Conservation (phyloP, 2,888 invertebrate species). For the Zelleria hepariella region DNA sequence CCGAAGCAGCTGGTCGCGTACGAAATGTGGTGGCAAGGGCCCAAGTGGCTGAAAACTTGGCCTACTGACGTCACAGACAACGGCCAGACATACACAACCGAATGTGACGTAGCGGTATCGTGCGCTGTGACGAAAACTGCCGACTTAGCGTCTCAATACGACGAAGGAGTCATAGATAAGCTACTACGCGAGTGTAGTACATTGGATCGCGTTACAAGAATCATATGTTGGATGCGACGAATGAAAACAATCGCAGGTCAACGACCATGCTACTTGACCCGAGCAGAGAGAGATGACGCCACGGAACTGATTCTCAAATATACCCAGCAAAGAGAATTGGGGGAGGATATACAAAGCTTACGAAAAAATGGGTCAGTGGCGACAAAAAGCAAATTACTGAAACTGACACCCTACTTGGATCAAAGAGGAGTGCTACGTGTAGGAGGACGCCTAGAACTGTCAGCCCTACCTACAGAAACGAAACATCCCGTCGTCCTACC, state of each 20-base stretch:
- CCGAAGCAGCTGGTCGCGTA: slow-evolving; percentile 11
- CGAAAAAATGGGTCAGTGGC: not conserved
- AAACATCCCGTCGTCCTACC: not conserved
- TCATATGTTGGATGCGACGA: not conserved
- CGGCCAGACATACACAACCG: not conserved
- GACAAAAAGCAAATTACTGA: not conserved
- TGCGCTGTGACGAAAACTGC: no score
- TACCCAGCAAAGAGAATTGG: not conserved
- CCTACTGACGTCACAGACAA: not conserved
- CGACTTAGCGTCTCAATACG: not conserved
- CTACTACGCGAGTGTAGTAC: not conserved
- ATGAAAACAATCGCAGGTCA: not conserved
- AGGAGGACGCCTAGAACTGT: not conserved
- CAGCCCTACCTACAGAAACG: not conserved
- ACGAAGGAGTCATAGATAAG: not conserved
- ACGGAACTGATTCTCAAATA: not conserved
- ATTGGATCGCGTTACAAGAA: not conserved
- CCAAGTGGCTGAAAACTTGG: not conserved
- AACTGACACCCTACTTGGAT: not conserved
- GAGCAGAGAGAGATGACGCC: not conserved
- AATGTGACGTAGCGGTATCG: not conserved
- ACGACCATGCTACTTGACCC: not conserved
- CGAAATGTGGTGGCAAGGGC: slow-evolving; percentile 15
- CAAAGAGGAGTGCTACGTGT: not conserved
- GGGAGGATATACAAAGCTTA: not conserved